These are phyloP conservation scores for Antennarius striatus DNA, from an alignment of 2,113 vertebrate species.

Conservation along the genomic window DNA sequence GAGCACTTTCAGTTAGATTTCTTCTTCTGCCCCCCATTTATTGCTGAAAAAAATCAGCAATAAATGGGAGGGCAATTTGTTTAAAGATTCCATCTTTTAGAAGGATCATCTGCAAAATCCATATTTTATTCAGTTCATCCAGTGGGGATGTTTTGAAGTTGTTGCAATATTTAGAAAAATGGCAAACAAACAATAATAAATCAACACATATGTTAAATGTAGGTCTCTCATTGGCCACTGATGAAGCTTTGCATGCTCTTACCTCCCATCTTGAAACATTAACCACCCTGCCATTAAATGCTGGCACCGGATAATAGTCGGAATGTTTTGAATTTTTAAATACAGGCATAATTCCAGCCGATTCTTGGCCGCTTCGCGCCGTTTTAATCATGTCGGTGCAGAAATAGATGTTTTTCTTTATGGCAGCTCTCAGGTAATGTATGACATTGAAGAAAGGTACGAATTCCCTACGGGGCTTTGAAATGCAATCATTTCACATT, in stretches of 20 bases:
- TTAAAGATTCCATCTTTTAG: slow-evolving; percentile 27
- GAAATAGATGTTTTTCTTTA: slow-evolving; percentile 15
- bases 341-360: not conserved
- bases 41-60: slow-evolving; percentile 43
- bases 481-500: slow-evolving; percentile 1
- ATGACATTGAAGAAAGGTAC: not conserved
- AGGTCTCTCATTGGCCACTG: too few species aligned
- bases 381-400: not conserved
- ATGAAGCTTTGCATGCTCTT: not conserved
- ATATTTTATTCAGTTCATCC: too few species aligned
- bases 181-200: too few species aligned
- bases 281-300: not conserved
- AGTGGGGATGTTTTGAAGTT: too few species aligned
- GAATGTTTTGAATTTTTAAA: not conserved
- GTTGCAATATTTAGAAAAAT: too few species aligned
- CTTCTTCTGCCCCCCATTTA: slow-evolving; percentile 12
- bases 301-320: not conserved
- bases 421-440: not conserved
- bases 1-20: slow-evolving; percentile 39
- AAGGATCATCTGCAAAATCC: not conserved
- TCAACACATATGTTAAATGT: too few species aligned
- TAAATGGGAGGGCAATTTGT: slow-evolving; percentile 12
- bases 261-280: not conserved
- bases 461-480: not conserved
- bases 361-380: not conserved